phyloP scores from a whole-genome alignment of 2,888 invertebrate species.

The Drosophila atroscutellata region DNA sequence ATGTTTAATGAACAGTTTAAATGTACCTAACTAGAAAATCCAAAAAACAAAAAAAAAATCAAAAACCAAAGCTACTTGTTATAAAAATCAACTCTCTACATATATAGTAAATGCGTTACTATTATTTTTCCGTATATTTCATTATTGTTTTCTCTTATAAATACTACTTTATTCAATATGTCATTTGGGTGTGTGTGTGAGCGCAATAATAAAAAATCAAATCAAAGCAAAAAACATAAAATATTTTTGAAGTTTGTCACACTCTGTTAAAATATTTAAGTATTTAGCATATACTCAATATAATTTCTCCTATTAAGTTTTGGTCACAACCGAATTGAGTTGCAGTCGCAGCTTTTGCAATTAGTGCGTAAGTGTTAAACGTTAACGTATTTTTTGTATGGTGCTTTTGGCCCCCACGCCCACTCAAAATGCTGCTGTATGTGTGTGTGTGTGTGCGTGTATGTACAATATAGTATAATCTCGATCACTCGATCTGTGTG shows the following conservation, averaged over 20 bases:
- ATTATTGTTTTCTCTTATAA: conserved; percentile 28
- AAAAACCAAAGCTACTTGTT: conserved; percentile 44
- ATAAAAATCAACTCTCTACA: conserved; percentile 43
- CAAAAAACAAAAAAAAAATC: conserved; percentile 26
- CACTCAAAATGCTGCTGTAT: conserved; percentile 41
- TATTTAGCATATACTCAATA: conserved; percentile 28
- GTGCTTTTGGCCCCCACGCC: conserved; percentile 63
- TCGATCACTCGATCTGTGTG: conserved; percentile 53
- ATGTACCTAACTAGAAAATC: conserved; percentile 58
- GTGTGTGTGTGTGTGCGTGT: conserved; percentile 23
- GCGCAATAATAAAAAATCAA: conserved; percentile 31
- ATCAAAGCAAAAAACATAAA: conserved; percentile 24
- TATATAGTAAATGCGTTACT: conserved; percentile 43
- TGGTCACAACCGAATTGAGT: conserved; percentile 39
- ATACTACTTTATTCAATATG: conserved; percentile 22
- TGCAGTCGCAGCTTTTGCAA: conserved; percentile 59
- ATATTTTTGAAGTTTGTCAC: conserved; percentile 55
- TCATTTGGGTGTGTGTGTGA: conserved; percentile 43
- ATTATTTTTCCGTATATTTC: conserved; percentile 33
- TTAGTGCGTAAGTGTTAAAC: conserved; percentile 59
- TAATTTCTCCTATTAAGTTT: conserved; percentile 55
- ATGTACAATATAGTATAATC: conserved; percentile 32
- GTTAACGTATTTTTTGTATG: conserved; percentile 55
- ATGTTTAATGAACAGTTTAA: conserved; percentile 70
- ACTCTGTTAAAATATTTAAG: conserved; percentile 57